A percentile compares a stretch with the other conserved stretches of the same genome.
Conservation (phyloP, 2,888 invertebrate species). For the Phanerotoma sp. region DNA sequence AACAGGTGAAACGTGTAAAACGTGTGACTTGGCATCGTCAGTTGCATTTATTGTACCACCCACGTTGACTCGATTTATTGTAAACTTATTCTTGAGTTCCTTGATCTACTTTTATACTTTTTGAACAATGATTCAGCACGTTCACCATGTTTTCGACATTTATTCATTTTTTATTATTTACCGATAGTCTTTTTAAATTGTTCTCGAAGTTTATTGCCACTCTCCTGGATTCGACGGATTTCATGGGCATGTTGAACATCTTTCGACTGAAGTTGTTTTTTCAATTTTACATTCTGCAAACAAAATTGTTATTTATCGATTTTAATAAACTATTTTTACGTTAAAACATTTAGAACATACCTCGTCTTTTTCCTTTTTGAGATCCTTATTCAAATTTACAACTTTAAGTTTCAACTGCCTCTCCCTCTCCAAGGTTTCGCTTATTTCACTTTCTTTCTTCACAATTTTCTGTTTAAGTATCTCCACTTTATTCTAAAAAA, state of each 20-base stretch:
- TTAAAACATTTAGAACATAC: too few relatives aligned
- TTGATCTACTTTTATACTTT: constrained; percentile 8
- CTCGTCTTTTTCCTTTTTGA: constrained; percentile 41
- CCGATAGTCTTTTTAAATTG: constrained; percentile 41
- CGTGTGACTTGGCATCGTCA: constrained; percentile 1
- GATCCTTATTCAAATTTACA: constrained; percentile 32
- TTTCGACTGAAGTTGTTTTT: constrained; percentile 41
- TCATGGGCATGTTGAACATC: constrained; percentile 43
- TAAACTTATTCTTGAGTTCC: neutral
- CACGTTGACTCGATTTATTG: neutral
- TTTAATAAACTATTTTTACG: too few relatives aligned
- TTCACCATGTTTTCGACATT: too few relatives aligned
- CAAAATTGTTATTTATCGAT: too few relatives aligned
- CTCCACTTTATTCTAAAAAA: constrained; percentile 38
- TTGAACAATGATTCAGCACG: neutral
- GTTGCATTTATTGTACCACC: constrained; percentile 4
- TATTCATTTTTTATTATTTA: too few relatives aligned
- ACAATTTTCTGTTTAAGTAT: constrained; percentile 38
- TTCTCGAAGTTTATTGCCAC: constrained; percentile 38
- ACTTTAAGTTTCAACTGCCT: constrained; percentile 38
- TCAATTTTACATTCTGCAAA: constrained; percentile 36
- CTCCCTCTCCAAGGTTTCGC: constrained; percentile 37
- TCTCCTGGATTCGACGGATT: constrained; percentile 38
- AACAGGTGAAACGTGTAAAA: constrained; percentile 5
- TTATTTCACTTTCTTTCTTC: constrained; percentile 34